Conservation (phyloP, 2,113 vertebrate species). For the Jacana jacana region DNA sequence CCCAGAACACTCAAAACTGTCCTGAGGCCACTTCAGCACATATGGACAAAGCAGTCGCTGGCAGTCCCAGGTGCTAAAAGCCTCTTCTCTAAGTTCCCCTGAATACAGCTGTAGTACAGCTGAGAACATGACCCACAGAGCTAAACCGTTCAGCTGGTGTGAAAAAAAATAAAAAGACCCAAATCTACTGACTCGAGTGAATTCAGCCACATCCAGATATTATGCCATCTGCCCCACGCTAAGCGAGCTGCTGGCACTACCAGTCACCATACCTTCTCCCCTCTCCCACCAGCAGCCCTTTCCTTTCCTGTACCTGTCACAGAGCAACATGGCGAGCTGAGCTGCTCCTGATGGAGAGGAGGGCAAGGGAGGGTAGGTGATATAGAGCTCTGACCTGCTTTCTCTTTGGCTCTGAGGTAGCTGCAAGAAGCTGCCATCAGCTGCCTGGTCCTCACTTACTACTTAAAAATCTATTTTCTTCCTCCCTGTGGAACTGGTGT, state of each 20-base stretch:
- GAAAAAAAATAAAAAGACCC: too few relatives aligned
- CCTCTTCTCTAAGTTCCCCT: not conserved
- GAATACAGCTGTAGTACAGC: not conserved
- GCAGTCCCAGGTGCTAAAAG: not conserved
- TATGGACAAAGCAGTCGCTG: not conserved
- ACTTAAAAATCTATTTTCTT: not conserved
- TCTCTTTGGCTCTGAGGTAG: not conserved
- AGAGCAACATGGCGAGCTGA: not conserved
- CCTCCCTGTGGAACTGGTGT: not conserved
- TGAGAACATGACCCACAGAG: not conserved
- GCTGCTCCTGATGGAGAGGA: not conserved
- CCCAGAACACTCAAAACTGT: not conserved
- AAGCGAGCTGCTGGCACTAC: not conserved
- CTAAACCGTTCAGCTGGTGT: not conserved
- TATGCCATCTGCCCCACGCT: not conserved
- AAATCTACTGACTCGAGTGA: not conserved
- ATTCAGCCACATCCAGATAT: not conserved
- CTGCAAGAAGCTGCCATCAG: not conserved
- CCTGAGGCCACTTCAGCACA: not conserved
- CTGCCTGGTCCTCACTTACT: not conserved
- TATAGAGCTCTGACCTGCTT: not conserved
- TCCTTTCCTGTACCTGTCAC: not conserved
- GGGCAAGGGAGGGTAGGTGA: not conserved
- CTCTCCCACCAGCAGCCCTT: not conserved
- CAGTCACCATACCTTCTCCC: not conserved